A percentile compares a stretch with the other conserved stretches of the same genome.
Evolutionary conservation across 2,113 vertebrate genomes (phyloP).

Genomic region (Callipepla squamata): DNA sequence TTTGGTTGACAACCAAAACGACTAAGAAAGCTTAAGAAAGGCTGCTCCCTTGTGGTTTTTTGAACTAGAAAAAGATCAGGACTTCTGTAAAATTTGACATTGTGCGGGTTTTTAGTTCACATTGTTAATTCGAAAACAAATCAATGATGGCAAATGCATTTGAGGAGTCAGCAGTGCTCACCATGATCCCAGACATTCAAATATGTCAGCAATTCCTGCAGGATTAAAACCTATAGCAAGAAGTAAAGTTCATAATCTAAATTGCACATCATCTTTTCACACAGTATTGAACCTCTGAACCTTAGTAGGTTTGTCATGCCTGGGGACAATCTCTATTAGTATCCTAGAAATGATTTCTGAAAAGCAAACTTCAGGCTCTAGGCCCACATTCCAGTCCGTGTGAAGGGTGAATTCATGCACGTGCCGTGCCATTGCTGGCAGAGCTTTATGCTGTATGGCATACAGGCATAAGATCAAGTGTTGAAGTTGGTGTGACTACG

Average conservation of each 20-base stretch:
- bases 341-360: background rate
- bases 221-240: background rate
- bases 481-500: background rate
- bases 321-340: background rate
- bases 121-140: background rate
- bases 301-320: background rate
- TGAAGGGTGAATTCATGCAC: background rate
- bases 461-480: background rate
- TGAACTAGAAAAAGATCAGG: background rate
- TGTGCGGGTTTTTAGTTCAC: background rate
- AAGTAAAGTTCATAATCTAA: background rate
- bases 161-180: background rate
- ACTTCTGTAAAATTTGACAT: background rate
- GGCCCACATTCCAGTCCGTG: background rate
- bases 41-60: conserved; percentile 66
- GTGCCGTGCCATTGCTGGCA: background rate
- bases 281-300: background rate
- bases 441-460: background rate
- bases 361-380: background rate
- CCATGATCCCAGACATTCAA: background rate
- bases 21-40: conserved; percentile 60
- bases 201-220: background rate
- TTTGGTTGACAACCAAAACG: background rate
- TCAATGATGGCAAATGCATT: background rate
- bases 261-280: background rate